These are phyloP conservation scores for Mesocricetus auratus DNA, from an alignment of 2,113 vertebrate genomes.

Conservation along the genomic window DNA sequence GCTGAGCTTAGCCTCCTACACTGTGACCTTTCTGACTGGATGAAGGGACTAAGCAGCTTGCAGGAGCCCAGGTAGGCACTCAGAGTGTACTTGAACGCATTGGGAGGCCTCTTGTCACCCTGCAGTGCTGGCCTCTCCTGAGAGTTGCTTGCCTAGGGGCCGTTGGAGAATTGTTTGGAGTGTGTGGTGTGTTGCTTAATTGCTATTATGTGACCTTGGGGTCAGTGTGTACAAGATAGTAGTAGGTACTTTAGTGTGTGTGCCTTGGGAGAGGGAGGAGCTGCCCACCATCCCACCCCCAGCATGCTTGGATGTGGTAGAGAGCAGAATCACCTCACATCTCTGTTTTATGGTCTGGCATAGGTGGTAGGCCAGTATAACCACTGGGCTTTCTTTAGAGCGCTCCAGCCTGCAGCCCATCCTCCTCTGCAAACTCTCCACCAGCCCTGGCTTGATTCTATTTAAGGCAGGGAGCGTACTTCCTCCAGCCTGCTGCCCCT, in stretches of 20 bases:
- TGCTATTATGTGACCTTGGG: neutral
- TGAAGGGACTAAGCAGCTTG: neutral
- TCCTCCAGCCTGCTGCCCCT: neutral
- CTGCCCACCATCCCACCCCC: neutral
- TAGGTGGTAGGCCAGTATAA: neutral
- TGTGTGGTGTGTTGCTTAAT: neutral
- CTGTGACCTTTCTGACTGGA: neutral
- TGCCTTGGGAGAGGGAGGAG: neutral
- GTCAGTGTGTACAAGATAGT: neutral
- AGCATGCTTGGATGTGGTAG: neutral
- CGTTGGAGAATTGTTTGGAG: neutral
- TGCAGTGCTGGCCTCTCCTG: neutral
- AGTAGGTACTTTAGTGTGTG: neutral
- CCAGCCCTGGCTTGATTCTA: constrained; percentile 6
- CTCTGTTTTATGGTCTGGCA: neutral
- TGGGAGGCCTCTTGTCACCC: neutral
- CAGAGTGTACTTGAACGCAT: accelerated
- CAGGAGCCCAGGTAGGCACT: neutral
- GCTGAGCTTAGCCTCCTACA: neutral
- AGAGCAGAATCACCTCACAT: neutral
- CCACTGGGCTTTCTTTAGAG: neutral
- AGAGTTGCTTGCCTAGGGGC: neutral
- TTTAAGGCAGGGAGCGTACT: constrained; percentile 49
- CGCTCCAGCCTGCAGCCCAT: neutral
- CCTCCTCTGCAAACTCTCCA: neutral